Base-by-base conservation (phyloP, 2,797 vertebrate species). In the Molossus molossus region DNA sequence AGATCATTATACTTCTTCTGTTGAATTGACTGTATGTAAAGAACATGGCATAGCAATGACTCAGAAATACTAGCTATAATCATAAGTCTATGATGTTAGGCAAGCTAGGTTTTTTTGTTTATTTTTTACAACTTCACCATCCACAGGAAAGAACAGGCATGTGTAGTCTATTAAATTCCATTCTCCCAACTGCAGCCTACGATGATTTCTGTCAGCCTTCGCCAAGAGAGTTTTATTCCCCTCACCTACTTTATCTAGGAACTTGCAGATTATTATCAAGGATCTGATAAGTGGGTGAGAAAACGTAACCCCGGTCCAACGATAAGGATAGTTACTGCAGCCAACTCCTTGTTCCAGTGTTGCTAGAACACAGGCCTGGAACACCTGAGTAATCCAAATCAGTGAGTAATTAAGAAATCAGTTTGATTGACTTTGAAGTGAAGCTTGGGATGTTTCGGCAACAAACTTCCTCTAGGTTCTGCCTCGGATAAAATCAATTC, bases 391-490 rank as follows among this genome's bases (percentile, higher is more conserved):
- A 65, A 91, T 60, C n/a, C 5, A 21, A 77, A 64, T 50, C 37
- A 73, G 18, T 29, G 33, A 79, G 53, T 40, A 75, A 92, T 50
- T 53, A 40, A 87, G 81, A 93, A 89, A 67, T 53, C 29, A 94
- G 58, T 95, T 76, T 50, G 48, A 80, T 87, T 67, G 75, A 93
- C 91, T 96, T 94, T 95, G 87, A 84, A 94, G 90, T 81, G 92
- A 94, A 89, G 81, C 80, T 73, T 82, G 27, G 84, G 86, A 69
- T 90, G 23, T 93, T 91, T 76, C n/a, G n/a, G 57, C 67, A 94
- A 84, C 65, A 69, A 67, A 91, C 37, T 57, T 90, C n/a, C 72
- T 87, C 84, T 92, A 85, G 87, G 12, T 57, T 91, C 80, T 95
- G 80, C 33, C 25, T 27, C 55, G 79, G 45, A 73, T 77, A 94